Base-by-base conservation (phyloP, 2,113 vertebrate genomes). In the Lontra canadensis region DNA sequence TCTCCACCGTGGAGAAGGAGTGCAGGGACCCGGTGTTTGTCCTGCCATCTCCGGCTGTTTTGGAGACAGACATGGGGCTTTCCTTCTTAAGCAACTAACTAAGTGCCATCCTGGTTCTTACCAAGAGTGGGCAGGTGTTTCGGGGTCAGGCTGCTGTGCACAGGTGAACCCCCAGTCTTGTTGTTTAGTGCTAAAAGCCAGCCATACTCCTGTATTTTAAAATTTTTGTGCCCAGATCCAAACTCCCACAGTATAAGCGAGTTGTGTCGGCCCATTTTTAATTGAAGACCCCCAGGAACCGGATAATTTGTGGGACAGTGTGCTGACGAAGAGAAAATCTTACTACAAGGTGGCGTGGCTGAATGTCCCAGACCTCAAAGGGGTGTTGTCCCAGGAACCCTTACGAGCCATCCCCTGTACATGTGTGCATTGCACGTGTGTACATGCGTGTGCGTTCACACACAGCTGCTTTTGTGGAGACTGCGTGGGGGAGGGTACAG, bases 141-240 rank as follows among this genome's bases (percentile, higher is more conserved):
- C 5, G n/a, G 71, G 13, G 63, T 74, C 85, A 90, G 74, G 52
- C 20, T 94, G 6, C 52, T 25, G 23, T 29, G n/a, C 42, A 86
- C 52, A 92, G 34, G 26, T 78, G 87, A 84, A 25, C 44, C 25
- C 65, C n/a, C 31, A 55, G 6, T 55, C 84, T 88, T 95, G 31
- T 88, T 95, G 31, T 92, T 84, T 88, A 23, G 6, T 52, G 86
- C 57, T 29, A 79, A 89, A 95, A 84, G 65, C 63, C 83, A 94
- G 34, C 36, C 73, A 36, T 93, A 69, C 15, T 61, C 21, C 34
- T 90, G 0, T 85, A 71, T 88, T 94, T 92, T 78, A 36, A 83
- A 86, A 88, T 26, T 36, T 94, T 76, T 93, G 3, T 93, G n/a
- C 65, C 65, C 67, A 78, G 87, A 90, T 92, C 63, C 94, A 73